Base-by-base conservation (phyloP, 2,888 invertebrate species). In the Lasius fuliginosus region DNA sequence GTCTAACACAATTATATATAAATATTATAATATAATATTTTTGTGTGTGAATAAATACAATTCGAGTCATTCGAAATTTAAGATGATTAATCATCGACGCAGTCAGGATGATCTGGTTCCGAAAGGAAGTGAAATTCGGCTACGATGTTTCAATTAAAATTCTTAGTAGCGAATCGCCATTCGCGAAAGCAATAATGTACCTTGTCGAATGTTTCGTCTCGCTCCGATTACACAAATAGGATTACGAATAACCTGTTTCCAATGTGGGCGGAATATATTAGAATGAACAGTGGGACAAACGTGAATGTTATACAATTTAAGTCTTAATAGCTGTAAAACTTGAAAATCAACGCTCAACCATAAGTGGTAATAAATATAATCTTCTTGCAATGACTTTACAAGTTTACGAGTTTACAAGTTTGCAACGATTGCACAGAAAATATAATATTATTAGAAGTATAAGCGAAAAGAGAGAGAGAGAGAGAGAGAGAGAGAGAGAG, bases 71-170 rank as follows among this genome's bases (percentile, higher is more conserved):
- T 49, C 18, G 1, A 49, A 49, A 6, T 49, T 49, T n/a, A 49
- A 15, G 49, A 42, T 64, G 76, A 83, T 75, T 85, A 69, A 84
- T 85, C 71, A 82, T 86, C 74, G 86, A 76, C 84, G 77, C 23
- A 68, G 82, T 74, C 86, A 33, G 42, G 84, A 71, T 36, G 90
- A 64, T 79, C 82, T 89, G 91, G 89, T 87, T 91, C 83, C 87
- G 83, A 87, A 91, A 91, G 86, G 90, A 91, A 87, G 91, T 91
- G 91, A 91, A 91, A 91, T 90, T 88, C 85, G 82, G 36, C 67
- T 74, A 30, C 83, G 73, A 75, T 65, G 42, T 36, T 33, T 36
- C 85, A 68, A 91, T 91, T 89, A 87, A 65, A 71, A 91, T 91
- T 91, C 91, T 30, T 60, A 64, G 42, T 81, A 65, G 84, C 62